Percentiles rank a stretch among this genome's conserved stretches.
These are phyloP conservation scores for Campodea augens DNA, from an alignment of 1,140 invertebrate species.

Conservation along the genomic window DNA sequence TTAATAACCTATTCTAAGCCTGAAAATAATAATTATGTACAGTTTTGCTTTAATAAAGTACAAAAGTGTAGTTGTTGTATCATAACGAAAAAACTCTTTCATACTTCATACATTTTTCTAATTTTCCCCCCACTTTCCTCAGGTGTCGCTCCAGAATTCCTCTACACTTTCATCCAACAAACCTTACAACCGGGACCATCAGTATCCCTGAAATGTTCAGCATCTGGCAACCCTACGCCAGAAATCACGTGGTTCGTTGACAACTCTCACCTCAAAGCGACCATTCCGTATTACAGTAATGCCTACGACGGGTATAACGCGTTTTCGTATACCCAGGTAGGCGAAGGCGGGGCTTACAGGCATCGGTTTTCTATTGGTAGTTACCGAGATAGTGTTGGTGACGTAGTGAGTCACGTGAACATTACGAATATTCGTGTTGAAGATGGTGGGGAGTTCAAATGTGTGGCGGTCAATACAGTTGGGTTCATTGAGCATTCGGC, in stretches of 20 bases:
- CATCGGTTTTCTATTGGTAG: neutral
- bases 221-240: conserved; percentile 33
- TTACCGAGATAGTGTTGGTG: conserved; percentile 6
- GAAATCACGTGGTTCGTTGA: conserved; percentile 9
- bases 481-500: conserved; percentile 23
- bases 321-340: too few relatives aligned
- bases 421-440: conserved; percentile 25
- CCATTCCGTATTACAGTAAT: neutral
- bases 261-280: neutral
- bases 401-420: conserved; percentile 24
- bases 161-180: conserved; percentile 20
- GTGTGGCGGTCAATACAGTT: conserved; percentile 25
- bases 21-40: too few relatives aligned
- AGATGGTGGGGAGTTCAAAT: conserved; percentile 29
- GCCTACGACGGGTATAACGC: neutral
- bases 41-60: too few relatives aligned
- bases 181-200: conserved; percentile 23
- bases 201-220: conserved; percentile 27
- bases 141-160: conserved; percentile 22
- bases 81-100: too few relatives aligned
- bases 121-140: too few relatives aligned
- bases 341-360: too few relatives aligned
- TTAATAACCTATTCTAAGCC: too few relatives aligned
- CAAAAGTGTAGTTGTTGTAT: too few relatives aligned
- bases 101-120: too few relatives aligned